Evolutionary conservation across 2,797 vertebrate species (phyloP).

Genomic region (Eulemur albifrons): DNA sequence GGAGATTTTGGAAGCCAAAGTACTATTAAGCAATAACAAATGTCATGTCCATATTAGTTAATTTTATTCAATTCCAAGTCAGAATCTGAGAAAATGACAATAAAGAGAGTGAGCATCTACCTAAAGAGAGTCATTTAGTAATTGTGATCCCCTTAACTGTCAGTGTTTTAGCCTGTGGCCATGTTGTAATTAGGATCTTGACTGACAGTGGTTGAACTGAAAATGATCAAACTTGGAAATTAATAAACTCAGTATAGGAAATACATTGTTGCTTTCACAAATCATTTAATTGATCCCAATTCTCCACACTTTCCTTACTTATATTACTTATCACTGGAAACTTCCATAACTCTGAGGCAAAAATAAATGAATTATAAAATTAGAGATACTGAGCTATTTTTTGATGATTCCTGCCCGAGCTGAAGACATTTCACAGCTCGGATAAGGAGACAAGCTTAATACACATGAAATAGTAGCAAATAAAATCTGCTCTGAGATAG

Average conservation of each 20-base stretch:
- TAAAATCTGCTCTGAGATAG: background rate
- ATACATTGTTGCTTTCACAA: background rate
- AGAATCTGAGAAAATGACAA: background rate
- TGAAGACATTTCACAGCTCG: background rate
- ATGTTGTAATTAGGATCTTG: background rate
- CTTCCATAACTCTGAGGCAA: background rate
- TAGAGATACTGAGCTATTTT: background rate
- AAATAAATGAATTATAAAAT: background rate
- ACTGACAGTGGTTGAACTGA: background rate
- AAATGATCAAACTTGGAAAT: background rate
- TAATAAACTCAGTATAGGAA: background rate
- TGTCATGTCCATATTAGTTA: background rate
- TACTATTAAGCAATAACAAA: background rate
- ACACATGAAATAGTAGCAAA: background rate
- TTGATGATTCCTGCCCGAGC: background rate
- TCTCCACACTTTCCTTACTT: background rate
- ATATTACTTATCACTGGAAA: background rate
- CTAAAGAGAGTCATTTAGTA: background rate
- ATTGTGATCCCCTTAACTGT: background rate
- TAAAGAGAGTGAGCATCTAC: background rate
- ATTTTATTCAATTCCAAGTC: background rate
- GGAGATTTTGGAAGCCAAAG: background rate
- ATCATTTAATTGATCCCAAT: background rate
- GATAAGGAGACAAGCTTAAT: background rate
- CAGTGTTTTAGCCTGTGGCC: background rate